Conservation (phyloP, 2,797 vertebrate genomes). For the Emydoidea blandingii region DNA sequence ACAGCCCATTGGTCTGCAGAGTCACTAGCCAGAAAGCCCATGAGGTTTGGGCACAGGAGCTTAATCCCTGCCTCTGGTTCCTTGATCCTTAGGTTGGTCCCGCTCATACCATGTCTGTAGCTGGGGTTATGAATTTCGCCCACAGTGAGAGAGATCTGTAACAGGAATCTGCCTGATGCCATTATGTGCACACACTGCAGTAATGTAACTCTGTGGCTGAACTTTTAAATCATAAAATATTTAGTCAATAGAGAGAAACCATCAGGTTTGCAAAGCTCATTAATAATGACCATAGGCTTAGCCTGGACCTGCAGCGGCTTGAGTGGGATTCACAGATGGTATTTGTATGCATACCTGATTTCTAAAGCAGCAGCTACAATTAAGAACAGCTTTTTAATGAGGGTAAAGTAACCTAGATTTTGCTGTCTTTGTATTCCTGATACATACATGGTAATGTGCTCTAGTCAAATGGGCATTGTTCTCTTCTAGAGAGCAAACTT, state of each 20-base stretch:
- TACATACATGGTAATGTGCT: neutral
- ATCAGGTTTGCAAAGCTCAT: neutral
- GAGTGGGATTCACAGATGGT: neutral
- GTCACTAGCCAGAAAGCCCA: neutral
- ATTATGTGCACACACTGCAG: neutral
- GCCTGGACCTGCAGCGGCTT: neutral
- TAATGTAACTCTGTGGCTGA: neutral
- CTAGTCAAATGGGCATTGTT: neutral
- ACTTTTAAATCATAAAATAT: slow-evolving; percentile 34
- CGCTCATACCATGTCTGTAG: neutral
- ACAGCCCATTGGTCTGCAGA: neutral
- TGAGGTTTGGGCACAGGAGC: neutral
- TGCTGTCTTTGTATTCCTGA: neutral
- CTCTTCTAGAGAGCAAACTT: neutral
- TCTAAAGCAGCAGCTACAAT: neutral
- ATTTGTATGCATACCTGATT: slow-evolving; percentile 12
- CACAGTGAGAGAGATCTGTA: neutral
- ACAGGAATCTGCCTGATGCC: neutral
- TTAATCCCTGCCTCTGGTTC: slow-evolving; percentile 11
- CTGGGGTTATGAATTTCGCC: neutral
- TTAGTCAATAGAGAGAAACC: neutral
- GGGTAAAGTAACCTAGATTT: neutral
- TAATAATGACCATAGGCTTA: neutral
- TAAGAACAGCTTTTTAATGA: neutral
- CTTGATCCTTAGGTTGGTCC: neutral